Evolutionary conservation across 2,797 vertebrate genomes (phyloP).

Genomic region (Spatula versicolor): DNA sequence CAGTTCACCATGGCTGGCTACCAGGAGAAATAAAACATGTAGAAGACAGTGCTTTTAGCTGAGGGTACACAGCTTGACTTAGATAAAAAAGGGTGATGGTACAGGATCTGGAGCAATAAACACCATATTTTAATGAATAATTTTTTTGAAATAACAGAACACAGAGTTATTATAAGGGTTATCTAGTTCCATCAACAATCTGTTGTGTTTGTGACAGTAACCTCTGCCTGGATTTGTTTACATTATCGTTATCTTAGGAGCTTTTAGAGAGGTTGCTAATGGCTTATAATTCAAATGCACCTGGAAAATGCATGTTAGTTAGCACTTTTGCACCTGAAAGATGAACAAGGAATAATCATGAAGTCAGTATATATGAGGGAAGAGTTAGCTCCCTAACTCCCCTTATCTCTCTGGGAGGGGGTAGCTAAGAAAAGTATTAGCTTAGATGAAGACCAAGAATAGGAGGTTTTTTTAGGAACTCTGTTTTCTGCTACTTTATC

Average conservation of each 20-base stretch:
- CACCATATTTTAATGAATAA: conserved; percentile 33
- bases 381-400: accelerated
- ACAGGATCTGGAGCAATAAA: conserved; percentile 7
- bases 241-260: neutral
- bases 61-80: conserved; percentile 24
- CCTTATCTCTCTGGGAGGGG: neutral
- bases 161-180: neutral
- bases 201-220: conserved; percentile 9
- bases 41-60: neutral
- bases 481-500: neutral
- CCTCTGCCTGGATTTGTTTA: neutral
- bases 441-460: neutral
- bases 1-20: neutral
- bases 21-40: conserved; percentile 1
- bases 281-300: neutral
- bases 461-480: neutral
- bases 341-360: neutral
- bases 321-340: neutral
- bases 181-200: conserved; percentile 31
- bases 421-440: neutral
- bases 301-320: neutral
- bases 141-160: conserved; percentile 23
- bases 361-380: neutral
- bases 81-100: conserved; percentile 22
- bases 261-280: neutral